Base-by-base conservation (phyloP, 2,797 vertebrate species). In the Gorsachius magnificus region DNA sequence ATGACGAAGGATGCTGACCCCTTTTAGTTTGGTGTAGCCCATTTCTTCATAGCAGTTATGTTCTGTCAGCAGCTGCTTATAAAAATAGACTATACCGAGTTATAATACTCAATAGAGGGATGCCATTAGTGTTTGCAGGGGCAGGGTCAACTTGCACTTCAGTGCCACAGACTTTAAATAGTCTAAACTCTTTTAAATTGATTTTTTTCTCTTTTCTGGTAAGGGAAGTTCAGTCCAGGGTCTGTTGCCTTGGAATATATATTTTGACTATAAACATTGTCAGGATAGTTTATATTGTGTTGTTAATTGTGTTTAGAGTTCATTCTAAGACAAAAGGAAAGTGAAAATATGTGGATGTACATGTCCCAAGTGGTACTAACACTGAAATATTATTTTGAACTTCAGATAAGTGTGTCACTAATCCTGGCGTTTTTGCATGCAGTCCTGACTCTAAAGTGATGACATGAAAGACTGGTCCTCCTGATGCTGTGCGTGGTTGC, bases 1-100 rank as follows among this genome's bases (percentile, higher is more conserved):
- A 13, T 74, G 63, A 76, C 43, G 96, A 96, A 96, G 48, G 68
- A 75, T 79, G 71, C n/a, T 95, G 87, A 93, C 51, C 35, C n/a
- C n/a, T 61, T 90, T 76, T 48, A 70, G 7, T 93, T 89, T 77
- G 22, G n/a, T 74, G 29, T 38, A 87, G 14, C 57, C 56, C 58
- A 31, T 88, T 66, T 84, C 77, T 77, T 63, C 26, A 2, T 8
- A 90, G 17, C 16, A 75, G 16, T 29, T 50, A 25, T 25, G 18
- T 87, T 94, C 56, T 92, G 7, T 80, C 93, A 97, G 74, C 36
- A 95, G 11, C 25, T 91, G 41, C 65, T 94, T 84, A 75, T 35
- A 83, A 87, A 91, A 85, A 54, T 10, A 70, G 18, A 68, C 6
- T 54, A 71, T 57, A 74, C 16, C 5, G 6, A 69, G 58, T 65